Base-by-base conservation (phyloP, 2,888 invertebrate species). In the Gerosis bhagava region DNA sequence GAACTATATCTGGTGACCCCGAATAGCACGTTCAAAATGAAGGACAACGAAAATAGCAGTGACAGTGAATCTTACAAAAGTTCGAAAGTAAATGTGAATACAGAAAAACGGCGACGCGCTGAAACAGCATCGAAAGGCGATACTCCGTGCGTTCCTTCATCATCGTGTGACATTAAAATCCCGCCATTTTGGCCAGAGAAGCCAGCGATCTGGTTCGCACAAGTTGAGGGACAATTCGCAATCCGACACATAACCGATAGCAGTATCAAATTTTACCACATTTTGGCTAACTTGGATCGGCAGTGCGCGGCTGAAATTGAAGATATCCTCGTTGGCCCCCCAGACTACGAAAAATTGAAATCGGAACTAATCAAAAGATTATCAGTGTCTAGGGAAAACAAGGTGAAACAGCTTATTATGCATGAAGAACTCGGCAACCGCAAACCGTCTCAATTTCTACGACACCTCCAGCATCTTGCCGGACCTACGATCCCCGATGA, bases 141-240 rank as follows among this genome's bases (percentile, higher is more conserved):
- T n/a, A n/a, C n/a, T n/a, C n/a, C n/a, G n/a, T n/a, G n/a, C n/a
- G n/a, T n/a, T n/a, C n/a, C n/a, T n/a, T n/a, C n/a, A n/a, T n/a
- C n/a, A n/a, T n/a, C n/a, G n/a, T n/a, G n/a, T n/a, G n/a, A n/a
- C n/a, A n/a, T n/a, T n/a, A n/a, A n/a, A 10, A 10, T 26, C 10
- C 59, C 58, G 3, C 53, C 59, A 5, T 57, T 62, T 35, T 60
- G 60, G 60, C 50, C 60, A 1, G 57, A 62, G 11, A 53, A 59
- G 44, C 60, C 60, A 0, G 52, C 49, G 1, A 32, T 61, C 6
- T 62, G 62, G 63, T 63, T 63, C 40, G 57, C 57, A 0, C 57
- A 59, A 35, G 35, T 63, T 0, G 63, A 65, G 29, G 57, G 56
- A 1, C 61, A 63, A 12, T 65, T 65, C 28, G 35, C 43, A 0